These are phyloP conservation scores for Hypsibius dujardini DNA, from an alignment of 1,140 invertebrate species.

Conservation along the genomic window DNA sequence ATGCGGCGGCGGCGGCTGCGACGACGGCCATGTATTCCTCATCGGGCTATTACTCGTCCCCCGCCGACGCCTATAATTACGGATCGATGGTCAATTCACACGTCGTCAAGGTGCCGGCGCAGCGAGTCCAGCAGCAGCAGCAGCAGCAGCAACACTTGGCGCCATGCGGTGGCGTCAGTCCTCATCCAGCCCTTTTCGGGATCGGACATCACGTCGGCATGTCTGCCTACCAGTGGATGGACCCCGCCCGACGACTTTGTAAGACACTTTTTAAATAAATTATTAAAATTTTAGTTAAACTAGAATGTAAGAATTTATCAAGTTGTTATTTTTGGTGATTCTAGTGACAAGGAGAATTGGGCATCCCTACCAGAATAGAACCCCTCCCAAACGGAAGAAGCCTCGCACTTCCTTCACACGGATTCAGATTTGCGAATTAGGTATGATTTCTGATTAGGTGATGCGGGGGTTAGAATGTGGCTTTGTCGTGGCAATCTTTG, in stretches of 20 bases:
- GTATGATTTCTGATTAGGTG: background rate
- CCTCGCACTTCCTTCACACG: constrained; percentile 90
- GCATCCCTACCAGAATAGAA: constrained; percentile 94
- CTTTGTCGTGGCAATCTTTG: background rate
- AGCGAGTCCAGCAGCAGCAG: background rate
- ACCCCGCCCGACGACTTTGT: constrained; percentile 2
- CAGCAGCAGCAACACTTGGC: background rate
- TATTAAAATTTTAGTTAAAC: background rate
- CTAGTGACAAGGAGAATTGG: constrained; percentile 58
- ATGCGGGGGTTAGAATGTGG: background rate
- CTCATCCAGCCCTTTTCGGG: background rate
- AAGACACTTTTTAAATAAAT: background rate
- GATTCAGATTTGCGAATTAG: constrained; percentile 51
- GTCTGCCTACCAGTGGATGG: background rate
- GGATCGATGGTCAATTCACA: too few relatives aligned
- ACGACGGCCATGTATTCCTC: too few relatives aligned
- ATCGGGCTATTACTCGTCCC: too few relatives aligned
- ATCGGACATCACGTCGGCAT: background rate
- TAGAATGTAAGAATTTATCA: background rate
- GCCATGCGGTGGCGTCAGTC: background rate
- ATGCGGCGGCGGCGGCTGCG: too few relatives aligned
- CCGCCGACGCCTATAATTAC: too few relatives aligned
- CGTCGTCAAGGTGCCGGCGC: background rate
- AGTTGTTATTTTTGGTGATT: background rate
- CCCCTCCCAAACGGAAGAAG: constrained; percentile 93